Conservation (phyloP, 2,797 vertebrate species). For the Macrochelys suwanniensis region DNA sequence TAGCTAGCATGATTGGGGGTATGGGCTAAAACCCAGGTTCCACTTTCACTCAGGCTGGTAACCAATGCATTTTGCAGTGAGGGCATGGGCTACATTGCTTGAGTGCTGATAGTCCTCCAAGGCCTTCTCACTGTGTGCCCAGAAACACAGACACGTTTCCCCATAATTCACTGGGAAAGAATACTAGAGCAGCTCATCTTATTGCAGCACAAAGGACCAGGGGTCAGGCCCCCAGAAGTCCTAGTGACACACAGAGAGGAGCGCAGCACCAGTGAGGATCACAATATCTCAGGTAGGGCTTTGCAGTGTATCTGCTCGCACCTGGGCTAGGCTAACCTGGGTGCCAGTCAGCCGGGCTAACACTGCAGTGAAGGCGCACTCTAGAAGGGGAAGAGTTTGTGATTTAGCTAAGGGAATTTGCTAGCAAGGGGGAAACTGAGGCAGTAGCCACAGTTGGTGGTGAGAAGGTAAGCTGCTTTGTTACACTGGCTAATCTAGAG, state of each 20-base stretch:
- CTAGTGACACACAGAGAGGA: not conserved
- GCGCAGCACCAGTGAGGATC: fast-evolving
- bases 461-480: not conserved
- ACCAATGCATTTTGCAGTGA: not conserved
- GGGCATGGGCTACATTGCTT: not conserved
- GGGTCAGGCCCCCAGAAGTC: not conserved
- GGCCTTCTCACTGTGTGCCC: not conserved
- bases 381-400: too few relatives aligned
- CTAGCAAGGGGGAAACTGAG: too few relatives aligned
- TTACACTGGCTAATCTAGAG: not conserved
- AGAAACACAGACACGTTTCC: not conserved
- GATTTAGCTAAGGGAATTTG: too few relatives aligned
- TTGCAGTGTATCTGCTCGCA: too few relatives aligned
- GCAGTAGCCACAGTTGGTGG: not conserved
- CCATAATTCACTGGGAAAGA: not conserved
- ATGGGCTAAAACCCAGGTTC: not conserved
- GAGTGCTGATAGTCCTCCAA: not conserved
- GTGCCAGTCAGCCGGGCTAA: too few relatives aligned
- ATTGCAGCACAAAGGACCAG: not conserved
- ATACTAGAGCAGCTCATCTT: not conserved
- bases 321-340: too few relatives aligned
- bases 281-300: not conserved
- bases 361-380: too few relatives aligned
- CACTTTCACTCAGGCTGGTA: not conserved
- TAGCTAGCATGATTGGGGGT: not conserved